Percentiles rank a stretch among this genome's conserved stretches.
phyloP scores from a whole-genome alignment of 2,113 vertebrate genomes.

The Elachura formosa region DNA sequence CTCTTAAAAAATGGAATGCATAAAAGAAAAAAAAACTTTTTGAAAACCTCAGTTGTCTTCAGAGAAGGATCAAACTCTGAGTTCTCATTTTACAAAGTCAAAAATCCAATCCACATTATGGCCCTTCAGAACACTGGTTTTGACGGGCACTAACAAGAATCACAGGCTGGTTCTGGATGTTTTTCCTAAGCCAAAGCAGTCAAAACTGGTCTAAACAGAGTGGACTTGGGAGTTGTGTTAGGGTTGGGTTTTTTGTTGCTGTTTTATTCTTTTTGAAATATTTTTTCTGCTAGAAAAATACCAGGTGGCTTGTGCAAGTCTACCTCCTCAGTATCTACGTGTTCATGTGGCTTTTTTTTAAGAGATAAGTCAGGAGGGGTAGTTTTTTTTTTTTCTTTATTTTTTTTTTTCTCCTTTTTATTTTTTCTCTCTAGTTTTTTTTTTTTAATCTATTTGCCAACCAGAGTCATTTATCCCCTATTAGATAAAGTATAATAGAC shows the following conservation, averaged over 20 bases:
- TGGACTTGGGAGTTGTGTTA: not conserved
- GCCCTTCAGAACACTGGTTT: not conserved
- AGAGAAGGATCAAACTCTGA: not conserved
- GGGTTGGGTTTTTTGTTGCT: not conserved
- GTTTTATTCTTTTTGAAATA: not conserved
- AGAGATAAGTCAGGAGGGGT: not conserved
- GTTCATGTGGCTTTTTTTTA: not conserved
- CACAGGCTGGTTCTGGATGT: not conserved
- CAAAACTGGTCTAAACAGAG: not conserved
- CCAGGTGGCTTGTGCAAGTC: not conserved
- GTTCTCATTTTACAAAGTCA: not conserved
- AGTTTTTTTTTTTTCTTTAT: not conserved
- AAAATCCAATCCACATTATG: not conserved
- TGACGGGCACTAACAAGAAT: not conserved
- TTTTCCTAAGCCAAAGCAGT: not conserved
- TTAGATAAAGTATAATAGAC: conserved; percentile 83
- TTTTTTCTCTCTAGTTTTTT: not conserved
- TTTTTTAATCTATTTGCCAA: conserved; percentile 72
- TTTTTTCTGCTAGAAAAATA: conserved; percentile 2
- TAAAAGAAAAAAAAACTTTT: not conserved
- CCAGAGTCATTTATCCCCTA: conserved; percentile 80
- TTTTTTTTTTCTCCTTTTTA: rapidly evolving
- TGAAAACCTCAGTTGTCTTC: not conserved
- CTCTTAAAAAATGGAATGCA: not conserved
- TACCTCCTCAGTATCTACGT: not conserved